Evolutionary conservation across 2,888 invertebrate species (phyloP).

Genomic region (Spodoptera picta): DNA sequence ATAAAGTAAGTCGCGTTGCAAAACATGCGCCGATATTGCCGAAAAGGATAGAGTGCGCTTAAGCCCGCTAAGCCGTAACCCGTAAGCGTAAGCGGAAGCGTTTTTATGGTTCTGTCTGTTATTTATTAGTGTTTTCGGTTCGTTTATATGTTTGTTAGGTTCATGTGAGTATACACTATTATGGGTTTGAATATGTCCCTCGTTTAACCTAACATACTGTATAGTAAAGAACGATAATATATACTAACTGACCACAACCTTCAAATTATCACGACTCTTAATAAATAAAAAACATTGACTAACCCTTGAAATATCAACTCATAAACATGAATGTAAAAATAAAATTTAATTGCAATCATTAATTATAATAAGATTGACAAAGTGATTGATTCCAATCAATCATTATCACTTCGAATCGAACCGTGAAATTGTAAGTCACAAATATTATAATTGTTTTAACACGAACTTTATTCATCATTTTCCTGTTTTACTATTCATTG

Average conservation of each 20-base stretch:
- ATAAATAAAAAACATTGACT: constrained; percentile 10
- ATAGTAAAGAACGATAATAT: too few species aligned
- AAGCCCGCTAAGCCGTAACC: too few species aligned
- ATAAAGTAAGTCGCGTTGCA: too few species aligned
- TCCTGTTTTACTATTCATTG: constrained; percentile 25
- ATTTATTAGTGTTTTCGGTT: too few species aligned
- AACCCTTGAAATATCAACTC: constrained; percentile 36
- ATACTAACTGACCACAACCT: neutral
- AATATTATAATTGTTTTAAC: constrained; percentile 39
- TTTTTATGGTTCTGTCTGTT: too few species aligned
- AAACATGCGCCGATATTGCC: too few species aligned
- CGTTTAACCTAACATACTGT: too few species aligned
- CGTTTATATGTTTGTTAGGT: too few species aligned
- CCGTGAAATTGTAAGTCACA: constrained; percentile 47
- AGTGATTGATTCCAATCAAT: constrained; percentile 48
- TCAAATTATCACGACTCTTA: neutral
- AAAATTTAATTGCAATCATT: constrained; percentile 33
- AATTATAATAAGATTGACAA: constrained; percentile 40
- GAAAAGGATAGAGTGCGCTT: too few species aligned
- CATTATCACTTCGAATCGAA: constrained; percentile 37
- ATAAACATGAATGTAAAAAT: constrained; percentile 25
- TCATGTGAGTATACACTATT: too few species aligned
- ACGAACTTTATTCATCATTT: constrained; percentile 41
- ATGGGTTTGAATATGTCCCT: too few species aligned
- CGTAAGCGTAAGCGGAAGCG: too few species aligned